phyloP scores from a whole-genome alignment of 2,888 invertebrate species.

The Meteorus colon region DNA sequence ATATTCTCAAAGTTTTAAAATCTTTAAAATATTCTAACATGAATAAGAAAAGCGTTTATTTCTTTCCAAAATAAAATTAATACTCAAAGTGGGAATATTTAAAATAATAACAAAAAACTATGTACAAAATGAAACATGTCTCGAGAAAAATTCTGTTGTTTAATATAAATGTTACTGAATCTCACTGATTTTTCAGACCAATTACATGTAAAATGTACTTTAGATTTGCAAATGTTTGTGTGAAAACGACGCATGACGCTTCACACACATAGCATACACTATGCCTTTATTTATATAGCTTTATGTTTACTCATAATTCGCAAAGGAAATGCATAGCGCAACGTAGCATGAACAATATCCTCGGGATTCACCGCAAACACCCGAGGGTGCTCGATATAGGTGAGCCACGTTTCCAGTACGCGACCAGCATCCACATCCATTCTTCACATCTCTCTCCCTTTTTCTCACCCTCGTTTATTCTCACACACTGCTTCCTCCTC shows the following conservation, averaged over 20 bases:
- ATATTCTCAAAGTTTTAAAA: too few species aligned
- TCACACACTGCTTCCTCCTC: slow-evolving; percentile 1
- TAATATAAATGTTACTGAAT: too few species aligned
- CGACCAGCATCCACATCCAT: slow-evolving; percentile 37
- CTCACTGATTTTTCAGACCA: background rate
- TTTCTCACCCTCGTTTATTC: slow-evolving; percentile 2
- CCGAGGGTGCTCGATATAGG: slow-evolving; percentile 41
- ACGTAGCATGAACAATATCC: slow-evolving; percentile 42
- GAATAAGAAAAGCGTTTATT: too few species aligned
- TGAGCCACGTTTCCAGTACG: slow-evolving; percentile 45
- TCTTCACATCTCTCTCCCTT: background rate
- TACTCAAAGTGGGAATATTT: too few species aligned
- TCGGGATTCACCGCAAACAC: slow-evolving; percentile 27
- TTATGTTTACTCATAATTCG: slow-evolving; percentile 48
- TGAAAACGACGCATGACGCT: slow-evolving; percentile 1
- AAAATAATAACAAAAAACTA: too few species aligned
- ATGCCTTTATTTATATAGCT: slow-evolving; percentile 30
- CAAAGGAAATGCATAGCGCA: slow-evolving; percentile 46
- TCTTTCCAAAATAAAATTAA: too few species aligned
- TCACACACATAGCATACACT: slow-evolving; percentile 17
- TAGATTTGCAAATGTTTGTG: background rate
- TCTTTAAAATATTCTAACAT: too few species aligned
- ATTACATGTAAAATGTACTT: background rate
- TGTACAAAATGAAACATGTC: too few species aligned
- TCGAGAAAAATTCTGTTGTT: too few species aligned